Evolutionary conservation across 2,888 invertebrate species (phyloP).

Genomic region (Carpatolechia fugitivella): DNA sequence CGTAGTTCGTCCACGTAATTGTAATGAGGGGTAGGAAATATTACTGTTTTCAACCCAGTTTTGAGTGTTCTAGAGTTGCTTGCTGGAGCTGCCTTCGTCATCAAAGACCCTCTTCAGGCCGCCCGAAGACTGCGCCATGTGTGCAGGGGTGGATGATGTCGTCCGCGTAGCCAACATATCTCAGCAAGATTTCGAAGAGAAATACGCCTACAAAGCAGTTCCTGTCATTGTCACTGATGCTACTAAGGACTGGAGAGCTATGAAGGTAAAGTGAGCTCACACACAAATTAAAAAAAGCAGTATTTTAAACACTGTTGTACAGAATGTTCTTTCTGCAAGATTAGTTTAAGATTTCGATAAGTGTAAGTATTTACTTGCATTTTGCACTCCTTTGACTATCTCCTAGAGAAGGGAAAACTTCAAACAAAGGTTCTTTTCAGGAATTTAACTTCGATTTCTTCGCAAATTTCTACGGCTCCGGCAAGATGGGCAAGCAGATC

Average conservation of each 20-base stretch:
- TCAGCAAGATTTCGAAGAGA: slow-evolving; percentile 83
- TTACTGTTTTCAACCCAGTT: too few species aligned
- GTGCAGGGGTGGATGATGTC: slow-evolving; percentile 81
- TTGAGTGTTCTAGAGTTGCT: slow-evolving; percentile 42
- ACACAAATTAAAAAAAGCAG: too few species aligned
- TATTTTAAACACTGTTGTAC: too few species aligned
- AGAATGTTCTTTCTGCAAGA: too few species aligned
- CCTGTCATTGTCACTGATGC: slow-evolving; percentile 94
- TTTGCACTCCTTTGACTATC: too few species aligned
- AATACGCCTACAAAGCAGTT: slow-evolving; percentile 86
- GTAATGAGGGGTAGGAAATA: too few species aligned
- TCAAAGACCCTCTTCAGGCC: slow-evolving; percentile 82
- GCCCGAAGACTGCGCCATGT: slow-evolving; percentile 90
- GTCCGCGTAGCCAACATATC: slow-evolving; percentile 83
- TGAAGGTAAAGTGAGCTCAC: slow-evolving; percentile 53
- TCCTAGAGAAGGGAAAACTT: too few species aligned
- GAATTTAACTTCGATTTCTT: slow-evolving; percentile 91
- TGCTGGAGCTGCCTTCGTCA: slow-evolving; percentile 49
- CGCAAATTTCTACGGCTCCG: slow-evolving; percentile 84
- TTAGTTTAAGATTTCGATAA: too few species aligned
- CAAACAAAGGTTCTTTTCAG: too few species aligned
- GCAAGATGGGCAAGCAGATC: slow-evolving; percentile 71
- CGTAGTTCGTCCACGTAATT: too few species aligned
- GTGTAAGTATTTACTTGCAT: too few species aligned
- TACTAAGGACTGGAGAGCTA: slow-evolving; percentile 88